These are phyloP conservation scores for Caranx melampygus DNA, from an alignment of 2,113 vertebrate species.

Conservation along the genomic window DNA sequence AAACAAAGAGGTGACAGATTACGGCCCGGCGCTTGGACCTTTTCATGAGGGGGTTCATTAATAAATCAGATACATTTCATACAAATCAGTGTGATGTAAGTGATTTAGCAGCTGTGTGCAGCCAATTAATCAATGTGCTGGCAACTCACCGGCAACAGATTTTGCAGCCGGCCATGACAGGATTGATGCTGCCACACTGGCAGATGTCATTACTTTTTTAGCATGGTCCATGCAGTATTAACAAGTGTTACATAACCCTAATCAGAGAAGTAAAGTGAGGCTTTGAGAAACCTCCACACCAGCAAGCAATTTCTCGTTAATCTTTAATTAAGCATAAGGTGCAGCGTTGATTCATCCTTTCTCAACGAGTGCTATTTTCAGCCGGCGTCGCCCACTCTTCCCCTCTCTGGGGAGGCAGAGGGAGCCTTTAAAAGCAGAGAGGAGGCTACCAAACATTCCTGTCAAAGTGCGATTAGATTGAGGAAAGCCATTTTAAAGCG, in stretches of 20 bases:
- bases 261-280: conserved; percentile 76
- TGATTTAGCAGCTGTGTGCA: conserved; percentile 37
- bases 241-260: conserved; percentile 80
- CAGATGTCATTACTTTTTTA: conserved; percentile 77
- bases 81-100: conserved; percentile 54
- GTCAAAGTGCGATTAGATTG: conserved; percentile 50
- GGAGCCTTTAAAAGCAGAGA: conserved; percentile 64
- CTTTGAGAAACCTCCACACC: conserved; percentile 70
- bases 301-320: conserved; percentile 76
- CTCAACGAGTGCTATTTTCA: conserved; percentile 76
- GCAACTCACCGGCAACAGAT: conserved; percentile 11
- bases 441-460: conserved; percentile 53
- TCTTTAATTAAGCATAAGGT: conserved; percentile 84
- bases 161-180: conserved; percentile 40
- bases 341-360: conserved; percentile 77
- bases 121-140: conserved; percentile 42
- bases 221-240: conserved; percentile 77
- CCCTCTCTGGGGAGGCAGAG: conserved; percentile 53
- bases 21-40: neutral
- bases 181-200: conserved; percentile 65
- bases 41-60: conserved; percentile 30
- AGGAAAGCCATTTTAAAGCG: conserved; percentile 23
- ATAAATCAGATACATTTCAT: conserved; percentile 49
- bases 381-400: conserved; percentile 63
- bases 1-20: conserved; percentile 27